phyloP scores from a whole-genome alignment of 2,797 vertebrate species.

The Alfaro cultratus region DNA sequence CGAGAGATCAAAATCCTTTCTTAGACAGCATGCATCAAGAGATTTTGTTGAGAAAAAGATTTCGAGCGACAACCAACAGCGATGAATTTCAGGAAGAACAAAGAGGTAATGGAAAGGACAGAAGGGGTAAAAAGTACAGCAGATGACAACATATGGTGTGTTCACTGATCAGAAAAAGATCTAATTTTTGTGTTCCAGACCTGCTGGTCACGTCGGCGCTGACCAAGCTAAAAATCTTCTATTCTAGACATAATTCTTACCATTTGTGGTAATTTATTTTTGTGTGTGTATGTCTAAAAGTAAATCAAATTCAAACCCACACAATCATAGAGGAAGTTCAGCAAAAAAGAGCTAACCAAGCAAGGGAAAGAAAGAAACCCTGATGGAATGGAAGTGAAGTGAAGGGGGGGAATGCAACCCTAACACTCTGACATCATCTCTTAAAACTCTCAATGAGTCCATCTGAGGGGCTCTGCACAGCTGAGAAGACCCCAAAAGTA shows the following conservation, averaged over 20 bases:
- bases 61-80: not conserved
- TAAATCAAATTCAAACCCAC: not conserved
- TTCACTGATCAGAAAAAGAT: not conserved
- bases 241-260: not conserved
- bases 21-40: not conserved
- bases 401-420: not conserved
- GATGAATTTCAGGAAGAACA: not conserved
- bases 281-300: not conserved
- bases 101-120: not conserved
- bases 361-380: not conserved
- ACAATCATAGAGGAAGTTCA: not conserved
- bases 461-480: slow-evolving; percentile 26
- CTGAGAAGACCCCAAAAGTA: slow-evolving; percentile 24
- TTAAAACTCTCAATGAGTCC: slow-evolving; percentile 11
- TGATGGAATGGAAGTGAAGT: not conserved
- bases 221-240: not conserved
- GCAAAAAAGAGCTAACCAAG: not conserved
- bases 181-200: not conserved
- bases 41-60: not conserved
- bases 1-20: not conserved
- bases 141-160: not conserved
- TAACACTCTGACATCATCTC: not conserved
- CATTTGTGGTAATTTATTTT: too few relatives aligned
- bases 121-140: not conserved
- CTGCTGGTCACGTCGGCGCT: not conserved